These are phyloP conservation scores for Craniophora ligustri DNA, from an alignment of 2,888 invertebrate species.

Conservation along the genomic window DNA sequence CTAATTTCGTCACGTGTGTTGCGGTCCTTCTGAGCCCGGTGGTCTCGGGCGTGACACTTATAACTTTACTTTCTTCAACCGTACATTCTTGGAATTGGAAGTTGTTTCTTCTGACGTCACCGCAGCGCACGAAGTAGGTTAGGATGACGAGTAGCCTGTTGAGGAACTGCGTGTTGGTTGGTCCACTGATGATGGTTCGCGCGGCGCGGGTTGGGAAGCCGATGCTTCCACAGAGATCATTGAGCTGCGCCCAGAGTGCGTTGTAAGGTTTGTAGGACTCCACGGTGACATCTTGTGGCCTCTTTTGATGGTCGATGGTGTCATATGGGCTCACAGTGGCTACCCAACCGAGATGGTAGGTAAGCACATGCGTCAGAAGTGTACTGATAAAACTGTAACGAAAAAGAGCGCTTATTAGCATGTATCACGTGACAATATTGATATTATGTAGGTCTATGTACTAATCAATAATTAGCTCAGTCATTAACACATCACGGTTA, in stretches of 20 bases:
- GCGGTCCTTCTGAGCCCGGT: conserved; percentile 56
- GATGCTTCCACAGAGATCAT: conserved; percentile 95
- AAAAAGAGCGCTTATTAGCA: conserved; percentile 41
- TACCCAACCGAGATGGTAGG: conserved; percentile 97
- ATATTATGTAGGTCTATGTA: not conserved
- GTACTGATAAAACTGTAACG: conserved; percentile 96
- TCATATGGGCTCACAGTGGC: conserved; percentile 91
- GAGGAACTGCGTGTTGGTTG: conserved; percentile 90
- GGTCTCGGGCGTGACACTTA: conserved; percentile 55
- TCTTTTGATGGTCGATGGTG: conserved; percentile 71
- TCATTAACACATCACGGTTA: conserved; percentile 29
- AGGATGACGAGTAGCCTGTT: conserved; percentile 93
- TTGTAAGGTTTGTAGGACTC: conserved; percentile 90
- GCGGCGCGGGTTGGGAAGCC: conserved; percentile 93
- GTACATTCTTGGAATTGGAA: conserved; percentile 71
- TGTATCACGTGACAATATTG: conserved; percentile 18
- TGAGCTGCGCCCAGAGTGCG: conserved; percentile 96
- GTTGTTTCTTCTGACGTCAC: conserved; percentile 90
- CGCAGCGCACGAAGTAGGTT: conserved; percentile 96
- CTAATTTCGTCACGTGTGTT: conserved; percentile 55
- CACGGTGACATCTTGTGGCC: conserved; percentile 55
- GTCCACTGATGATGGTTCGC: conserved; percentile 93
- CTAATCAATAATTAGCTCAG: conserved; percentile 9
- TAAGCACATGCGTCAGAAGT: conserved; percentile 95
- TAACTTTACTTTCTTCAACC: conserved; percentile 75